phyloP scores from a whole-genome alignment of 1,140 invertebrate species.

The Andrena cerasifolii region DNA sequence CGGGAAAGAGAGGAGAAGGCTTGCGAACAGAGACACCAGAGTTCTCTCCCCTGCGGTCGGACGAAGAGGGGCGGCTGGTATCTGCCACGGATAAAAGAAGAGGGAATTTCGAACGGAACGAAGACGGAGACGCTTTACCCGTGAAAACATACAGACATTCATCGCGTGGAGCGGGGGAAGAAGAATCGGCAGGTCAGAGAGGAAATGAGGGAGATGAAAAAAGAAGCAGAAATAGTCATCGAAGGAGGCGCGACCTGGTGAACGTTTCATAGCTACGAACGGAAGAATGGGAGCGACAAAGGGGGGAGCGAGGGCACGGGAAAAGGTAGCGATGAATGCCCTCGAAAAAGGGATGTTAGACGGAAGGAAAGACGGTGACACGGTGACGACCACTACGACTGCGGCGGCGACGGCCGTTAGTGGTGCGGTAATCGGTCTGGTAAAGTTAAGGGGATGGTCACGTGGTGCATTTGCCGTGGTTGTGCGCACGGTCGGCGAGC shows the following conservation, averaged over 20 bases:
- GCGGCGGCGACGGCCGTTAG: constrained; percentile 19
- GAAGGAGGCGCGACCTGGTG: not conserved
- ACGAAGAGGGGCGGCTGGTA: not conserved
- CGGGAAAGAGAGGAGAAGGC: constrained; percentile 14
- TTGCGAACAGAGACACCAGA: constrained; percentile 34
- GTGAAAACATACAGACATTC: not conserved
- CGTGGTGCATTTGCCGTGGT: constrained; percentile 49
- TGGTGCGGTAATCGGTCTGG: constrained; percentile 58
- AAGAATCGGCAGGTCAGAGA: constrained; percentile 8
- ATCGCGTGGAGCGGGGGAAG: not conserved
- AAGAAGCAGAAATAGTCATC: not conserved
- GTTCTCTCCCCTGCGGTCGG: constrained; percentile 23
- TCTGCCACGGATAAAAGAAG: not conserved
- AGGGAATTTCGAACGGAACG: not conserved
- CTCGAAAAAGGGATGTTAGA: not conserved
- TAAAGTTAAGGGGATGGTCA: constrained; percentile 57
- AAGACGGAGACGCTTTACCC: not conserved
- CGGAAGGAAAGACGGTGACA: constrained; percentile 3
- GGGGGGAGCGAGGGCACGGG: not conserved
- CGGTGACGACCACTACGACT: constrained; percentile 18
- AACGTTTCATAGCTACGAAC: not conserved
- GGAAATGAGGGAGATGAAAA: not conserved
- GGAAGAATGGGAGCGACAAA: not conserved
- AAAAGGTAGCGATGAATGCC: not conserved
- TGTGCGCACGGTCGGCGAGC: constrained; percentile 55